Percentiles rank a stretch among this genome's conserved stretches.
phyloP scores from a whole-genome alignment of 1,140 invertebrate species.

The Drosophila parvula region DNA sequence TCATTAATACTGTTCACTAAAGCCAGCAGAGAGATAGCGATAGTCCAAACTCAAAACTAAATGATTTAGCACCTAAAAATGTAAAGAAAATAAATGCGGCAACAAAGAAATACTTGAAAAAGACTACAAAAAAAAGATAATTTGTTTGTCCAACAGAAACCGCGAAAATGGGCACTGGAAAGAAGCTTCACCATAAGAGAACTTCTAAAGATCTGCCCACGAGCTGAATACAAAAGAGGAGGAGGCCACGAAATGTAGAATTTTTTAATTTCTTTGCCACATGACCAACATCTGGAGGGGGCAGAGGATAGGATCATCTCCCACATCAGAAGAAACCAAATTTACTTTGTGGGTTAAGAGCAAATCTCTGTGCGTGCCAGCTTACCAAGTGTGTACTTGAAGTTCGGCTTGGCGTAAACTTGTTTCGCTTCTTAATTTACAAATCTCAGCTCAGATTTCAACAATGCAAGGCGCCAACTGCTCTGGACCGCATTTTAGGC shows the following conservation, averaged over 20 bases:
- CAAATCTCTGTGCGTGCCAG: conserved; percentile 3
- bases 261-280: conserved; percentile 43
- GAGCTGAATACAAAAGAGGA: conserved; percentile 12
- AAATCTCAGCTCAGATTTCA: conserved; percentile 60
- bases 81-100: conserved; percentile 29
- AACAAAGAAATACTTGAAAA: conserved; percentile 6
- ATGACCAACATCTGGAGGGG: conserved; percentile 55
- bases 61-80: conserved; percentile 39
- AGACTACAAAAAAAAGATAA: conserved; percentile 6
- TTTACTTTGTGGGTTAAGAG: conserved; percentile 60
- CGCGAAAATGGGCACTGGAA: conserved; percentile 12
- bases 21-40: conserved; percentile 8
- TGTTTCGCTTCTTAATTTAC: conserved; percentile 62
- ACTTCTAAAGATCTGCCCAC: conserved; percentile 50
- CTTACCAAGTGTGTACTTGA: conserved; percentile 39
- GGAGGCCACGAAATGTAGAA: conserved; percentile 7
- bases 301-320: conserved; percentile 11
- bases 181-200: conserved; percentile 17
- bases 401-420: conserved; percentile 43
- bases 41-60: conserved; percentile 14
- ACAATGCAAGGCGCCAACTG: conserved; percentile 59
- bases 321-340: conserved; percentile 12
- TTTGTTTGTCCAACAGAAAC: conserved; percentile 18
- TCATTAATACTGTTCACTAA: conserved; percentile 40
- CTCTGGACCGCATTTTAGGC: conserved; percentile 69